Percentiles rank a stretch among this genome's conserved stretches.
Evolutionary conservation across 1,140 invertebrate genomes (phyloP).

Genomic region (Oryctes rhinoceros): DNA sequence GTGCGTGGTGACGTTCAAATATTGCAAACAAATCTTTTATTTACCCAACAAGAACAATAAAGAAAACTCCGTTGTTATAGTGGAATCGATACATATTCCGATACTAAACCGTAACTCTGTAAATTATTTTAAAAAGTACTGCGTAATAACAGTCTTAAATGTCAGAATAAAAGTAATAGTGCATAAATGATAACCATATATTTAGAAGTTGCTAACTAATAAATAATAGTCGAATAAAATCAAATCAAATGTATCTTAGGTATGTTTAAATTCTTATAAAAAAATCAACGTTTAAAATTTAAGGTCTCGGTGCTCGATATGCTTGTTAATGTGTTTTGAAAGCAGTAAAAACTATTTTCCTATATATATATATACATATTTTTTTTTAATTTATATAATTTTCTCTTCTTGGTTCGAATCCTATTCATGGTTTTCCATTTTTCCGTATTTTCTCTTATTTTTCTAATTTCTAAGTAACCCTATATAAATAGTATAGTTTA

Average conservation of each 20-base stretch:
- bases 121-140: background rate
- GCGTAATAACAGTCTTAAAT: background rate
- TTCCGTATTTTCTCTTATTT: background rate
- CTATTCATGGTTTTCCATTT: background rate
- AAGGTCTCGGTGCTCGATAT: background rate
- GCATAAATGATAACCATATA: constrained; percentile 20
- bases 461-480: too few species aligned
- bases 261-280: constrained; percentile 23
- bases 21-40: constrained; percentile 1
- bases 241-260: constrained; percentile 31
- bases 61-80: background rate
- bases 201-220: background rate
- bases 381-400: background rate
- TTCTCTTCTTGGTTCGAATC: background rate
- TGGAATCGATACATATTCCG: background rate
- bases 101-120: background rate
- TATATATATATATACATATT: background rate
- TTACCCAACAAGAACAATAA: background rate
- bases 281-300: background rate
- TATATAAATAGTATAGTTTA: too few species aligned
- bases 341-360: background rate
- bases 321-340: background rate
- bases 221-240: constrained; percentile 23
- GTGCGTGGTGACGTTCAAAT: background rate
- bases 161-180: constrained; percentile 4